phyloP scores from a whole-genome alignment of 2,797 vertebrate species.

The Manis javanica region DNA sequence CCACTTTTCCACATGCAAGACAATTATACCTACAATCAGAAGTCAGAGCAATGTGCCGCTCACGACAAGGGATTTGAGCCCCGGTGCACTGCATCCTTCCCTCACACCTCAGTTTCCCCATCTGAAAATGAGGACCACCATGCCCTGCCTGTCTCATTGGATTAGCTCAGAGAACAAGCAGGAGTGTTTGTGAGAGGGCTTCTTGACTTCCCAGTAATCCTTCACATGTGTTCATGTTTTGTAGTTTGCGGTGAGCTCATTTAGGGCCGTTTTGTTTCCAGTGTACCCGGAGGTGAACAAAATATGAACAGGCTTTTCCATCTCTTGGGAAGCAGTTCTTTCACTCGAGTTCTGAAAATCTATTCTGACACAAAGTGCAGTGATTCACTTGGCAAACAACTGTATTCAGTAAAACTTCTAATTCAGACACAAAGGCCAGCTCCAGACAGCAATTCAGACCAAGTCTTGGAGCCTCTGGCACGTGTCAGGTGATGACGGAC shows the following conservation, averaged over 20 bases:
- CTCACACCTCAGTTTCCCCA: background rate
- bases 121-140: background rate
- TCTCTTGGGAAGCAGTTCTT: background rate
- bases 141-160: no score
- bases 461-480: constrained; percentile 58
- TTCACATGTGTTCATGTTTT: background rate
- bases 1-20: background rate
- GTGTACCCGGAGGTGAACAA: background rate
- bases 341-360: background rate
- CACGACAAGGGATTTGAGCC: background rate
- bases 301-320: background rate
- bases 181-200: background rate
- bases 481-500: constrained; percentile 77
- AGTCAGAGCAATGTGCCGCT: background rate
- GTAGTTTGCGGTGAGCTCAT: background rate
- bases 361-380: background rate
- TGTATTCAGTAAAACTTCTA: constrained; percentile 43
- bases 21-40: background rate
- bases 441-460: constrained; percentile 62
- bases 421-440: constrained; percentile 64
- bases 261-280: background rate
- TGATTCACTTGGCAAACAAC: constrained; percentile 71
- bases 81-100: background rate
- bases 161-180: background rate
- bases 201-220: background rate